Conservation (phyloP, 1,140 invertebrate genomes). For the Neodiprion fabricii region DNA sequence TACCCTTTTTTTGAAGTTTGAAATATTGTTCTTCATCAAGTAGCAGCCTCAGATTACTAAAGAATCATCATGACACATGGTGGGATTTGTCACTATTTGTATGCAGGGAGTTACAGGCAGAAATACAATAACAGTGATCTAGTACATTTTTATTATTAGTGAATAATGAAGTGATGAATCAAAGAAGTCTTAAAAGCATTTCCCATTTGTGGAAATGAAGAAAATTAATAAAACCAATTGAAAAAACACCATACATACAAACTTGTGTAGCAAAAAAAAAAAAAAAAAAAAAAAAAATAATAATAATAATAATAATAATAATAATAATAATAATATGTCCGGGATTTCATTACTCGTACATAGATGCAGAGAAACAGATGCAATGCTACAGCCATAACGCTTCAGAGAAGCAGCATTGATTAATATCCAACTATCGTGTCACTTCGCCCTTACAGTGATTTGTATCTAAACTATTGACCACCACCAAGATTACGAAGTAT, state of each 20-base stretch:
- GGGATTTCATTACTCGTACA: not conserved
- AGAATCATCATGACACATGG: conserved; percentile 53
- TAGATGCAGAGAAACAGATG: not conserved
- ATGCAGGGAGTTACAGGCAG: conserved; percentile 7
- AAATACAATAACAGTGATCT: not conserved
- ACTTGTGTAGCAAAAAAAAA: no score
- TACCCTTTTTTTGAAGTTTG: no score
- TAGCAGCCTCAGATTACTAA: conserved; percentile 63
- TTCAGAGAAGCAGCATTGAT: conserved; percentile 34
- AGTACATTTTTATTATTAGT: no score
- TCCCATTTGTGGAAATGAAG: no score
- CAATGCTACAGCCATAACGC: conserved; percentile 18
- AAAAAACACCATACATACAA: no score
- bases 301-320: no score
- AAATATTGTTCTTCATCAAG: not conserved
- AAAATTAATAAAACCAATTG: not conserved
- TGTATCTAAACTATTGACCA: conserved; percentile 42
- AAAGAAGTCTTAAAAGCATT: no score
- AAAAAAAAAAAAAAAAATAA: not conserved
- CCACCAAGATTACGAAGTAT: conserved; percentile 64
- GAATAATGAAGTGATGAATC: no score
- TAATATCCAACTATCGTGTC: conserved; percentile 48
- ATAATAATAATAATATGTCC: no score
- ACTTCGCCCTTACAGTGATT: conserved; percentile 62
- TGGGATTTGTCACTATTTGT: conserved; percentile 38